These are phyloP conservation scores for Phortica okadai DNA, from an alignment of 2,888 invertebrate species.

Conservation along the genomic window DNA sequence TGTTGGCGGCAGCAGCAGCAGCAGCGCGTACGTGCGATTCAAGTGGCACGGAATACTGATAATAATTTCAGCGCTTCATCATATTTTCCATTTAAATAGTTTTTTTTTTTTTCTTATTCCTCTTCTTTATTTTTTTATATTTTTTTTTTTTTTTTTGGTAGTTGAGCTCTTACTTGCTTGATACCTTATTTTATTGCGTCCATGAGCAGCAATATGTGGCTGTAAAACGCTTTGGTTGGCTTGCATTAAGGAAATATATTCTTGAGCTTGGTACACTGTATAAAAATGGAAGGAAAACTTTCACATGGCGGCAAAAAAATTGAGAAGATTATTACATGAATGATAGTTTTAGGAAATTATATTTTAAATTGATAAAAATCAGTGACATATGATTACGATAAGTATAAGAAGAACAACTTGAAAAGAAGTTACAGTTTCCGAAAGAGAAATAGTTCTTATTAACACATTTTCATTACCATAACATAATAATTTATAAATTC, in stretches of 20 bases:
- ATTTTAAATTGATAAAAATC: no score
- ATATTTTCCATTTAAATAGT: slow-evolving; percentile 42
- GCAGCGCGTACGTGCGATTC: slow-evolving; percentile 45
- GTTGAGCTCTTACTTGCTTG: slow-evolving; percentile 1
- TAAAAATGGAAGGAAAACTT: no score
- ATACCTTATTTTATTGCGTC: slow-evolving; percentile 14
- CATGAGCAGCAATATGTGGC: slow-evolving; percentile 16
- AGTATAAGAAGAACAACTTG: no score
- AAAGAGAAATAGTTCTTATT: no score
- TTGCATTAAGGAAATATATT: background rate
- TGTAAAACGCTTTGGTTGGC: slow-evolving; percentile 8
- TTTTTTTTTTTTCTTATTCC: background rate
- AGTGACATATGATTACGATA: no score
- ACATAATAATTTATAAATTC: no score
- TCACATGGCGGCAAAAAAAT: no score
- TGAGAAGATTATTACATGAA: no score
- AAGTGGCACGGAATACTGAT: slow-evolving; percentile 53
- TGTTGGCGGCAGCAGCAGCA: background rate
- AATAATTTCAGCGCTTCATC: slow-evolving; percentile 51
- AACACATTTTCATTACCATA: no score
- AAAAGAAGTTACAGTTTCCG: no score
- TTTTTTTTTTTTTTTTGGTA: background rate
- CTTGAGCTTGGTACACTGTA: no score
- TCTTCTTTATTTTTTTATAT: background rate
- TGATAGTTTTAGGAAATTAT: no score